phyloP scores from a whole-genome alignment of 2,113 vertebrate genomes.

The Oxygymnocypris stewartii region DNA sequence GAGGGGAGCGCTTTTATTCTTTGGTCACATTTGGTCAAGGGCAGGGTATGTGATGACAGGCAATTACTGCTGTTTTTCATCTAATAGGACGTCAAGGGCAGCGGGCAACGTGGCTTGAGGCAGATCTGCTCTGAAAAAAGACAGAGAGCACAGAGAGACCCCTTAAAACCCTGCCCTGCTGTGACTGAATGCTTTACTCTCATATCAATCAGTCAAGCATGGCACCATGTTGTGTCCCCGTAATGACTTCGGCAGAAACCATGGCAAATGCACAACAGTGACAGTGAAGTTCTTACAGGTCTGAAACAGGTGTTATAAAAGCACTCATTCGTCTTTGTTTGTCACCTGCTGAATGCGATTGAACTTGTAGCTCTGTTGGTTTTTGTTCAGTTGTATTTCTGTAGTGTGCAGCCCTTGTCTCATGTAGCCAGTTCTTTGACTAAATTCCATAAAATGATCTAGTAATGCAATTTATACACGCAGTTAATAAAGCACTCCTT shows the following conservation, averaged over 20 bases:
- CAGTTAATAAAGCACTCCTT: not conserved
- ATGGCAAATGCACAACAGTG: not conserved
- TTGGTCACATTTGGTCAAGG: conserved; percentile 52
- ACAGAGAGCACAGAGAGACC: not conserved
- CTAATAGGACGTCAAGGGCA: conserved; percentile 57
- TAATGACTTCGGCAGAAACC: conserved; percentile 41
- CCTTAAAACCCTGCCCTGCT: conserved; percentile 27
- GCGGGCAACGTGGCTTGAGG: conserved; percentile 60
- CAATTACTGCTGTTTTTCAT: conserved; percentile 71
- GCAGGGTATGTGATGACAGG: conserved; percentile 61
- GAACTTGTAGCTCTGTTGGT: not conserved
- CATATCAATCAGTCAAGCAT: conserved; percentile 34
- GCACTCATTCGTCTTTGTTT: not conserved
- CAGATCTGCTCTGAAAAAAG: conserved; percentile 26
- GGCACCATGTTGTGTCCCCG: conserved; percentile 5
- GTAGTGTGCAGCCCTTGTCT: not conserved
- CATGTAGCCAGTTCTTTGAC: not conserved
- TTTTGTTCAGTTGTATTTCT: not conserved
- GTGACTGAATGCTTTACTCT: conserved; percentile 32
- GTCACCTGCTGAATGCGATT: not conserved
- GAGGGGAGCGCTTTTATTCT: not conserved
- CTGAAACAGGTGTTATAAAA: not conserved
- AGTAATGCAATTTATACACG: not conserved
- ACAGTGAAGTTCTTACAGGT: not conserved
- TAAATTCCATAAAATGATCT: not conserved